Base-by-base conservation (phyloP, 1,140 invertebrate species). In the Hylaeus anthracinus region DNA sequence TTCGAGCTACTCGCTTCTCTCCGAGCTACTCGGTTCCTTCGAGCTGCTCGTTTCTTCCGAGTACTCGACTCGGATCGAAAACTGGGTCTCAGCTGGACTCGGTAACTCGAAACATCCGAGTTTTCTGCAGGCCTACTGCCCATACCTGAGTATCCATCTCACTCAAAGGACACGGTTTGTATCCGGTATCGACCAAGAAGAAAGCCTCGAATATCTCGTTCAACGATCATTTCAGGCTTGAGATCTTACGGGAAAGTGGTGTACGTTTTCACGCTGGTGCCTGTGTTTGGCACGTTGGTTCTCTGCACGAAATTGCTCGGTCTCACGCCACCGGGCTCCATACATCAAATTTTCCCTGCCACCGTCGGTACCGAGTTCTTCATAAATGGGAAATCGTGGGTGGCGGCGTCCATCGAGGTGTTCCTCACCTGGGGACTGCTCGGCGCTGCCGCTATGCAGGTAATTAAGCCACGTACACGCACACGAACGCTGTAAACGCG, bases 351-450 rank as follows among this genome's bases (percentile, higher is more conserved):
- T 43, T 97, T 97, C 90, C 95, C 96, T 0, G 95, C 96, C 81
- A 97, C 96, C 5, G 95, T 96, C 43, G 97, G 97, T 95, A 95
- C 94, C 79, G 97, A 98, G 91, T 98, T 98, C 93, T 97, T 98
- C 88, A 94, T 97, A 10, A 97, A 97, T 78, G 90, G 90, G 0
- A 92, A 91, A 67, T 93, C 91, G 81, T 98, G 98, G 98, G 94
- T 97, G 10, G 96, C 97, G 1, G 98, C 98, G 1, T 96, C 97
- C 1, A 96, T 97, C 89, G 98, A 98, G 93, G 96, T 96, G 1
- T 98, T 98, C 90, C 94, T 98, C 41, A 98, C 97, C 0, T 98
- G 98, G 98, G 97, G 97, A 10, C 90, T 98, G 1, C 93, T 98
- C n/a, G 97, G 97, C 1, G 96, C 97, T 3, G 97, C 97, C 66